A percentile compares a stretch with the other conserved stretches of the same genome.
These are phyloP conservation scores for Zygothrica quintamaculata DNA, from an alignment of 2,888 invertebrate species.

Conservation along the genomic window DNA sequence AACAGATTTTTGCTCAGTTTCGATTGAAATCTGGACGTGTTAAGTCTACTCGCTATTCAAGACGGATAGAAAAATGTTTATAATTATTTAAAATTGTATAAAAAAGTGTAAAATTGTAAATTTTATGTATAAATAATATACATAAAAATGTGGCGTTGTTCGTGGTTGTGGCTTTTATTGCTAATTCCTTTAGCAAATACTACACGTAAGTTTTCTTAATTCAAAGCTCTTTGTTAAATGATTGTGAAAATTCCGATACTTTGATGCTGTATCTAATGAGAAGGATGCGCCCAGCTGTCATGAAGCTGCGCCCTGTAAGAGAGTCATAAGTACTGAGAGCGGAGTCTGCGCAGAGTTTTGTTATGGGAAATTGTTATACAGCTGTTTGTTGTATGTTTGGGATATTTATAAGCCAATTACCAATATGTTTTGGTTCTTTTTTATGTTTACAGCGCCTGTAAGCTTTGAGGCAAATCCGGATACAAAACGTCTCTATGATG, in stretches of 20 bases:
- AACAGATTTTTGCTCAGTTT: constrained; percentile 47
- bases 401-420: constrained; percentile 18
- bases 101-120: constrained; percentile 8
- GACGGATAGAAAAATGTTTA: constrained; percentile 25
- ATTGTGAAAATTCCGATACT: constrained; percentile 67
- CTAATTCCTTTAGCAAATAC: constrained; percentile 64
- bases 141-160: constrained; percentile 64
- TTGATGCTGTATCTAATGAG: constrained; percentile 60
- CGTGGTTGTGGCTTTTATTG: constrained; percentile 59
- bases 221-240: constrained; percentile 18
- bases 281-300: constrained; percentile 41
- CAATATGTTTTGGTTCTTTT: constrained; percentile 21
- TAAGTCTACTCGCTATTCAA: constrained; percentile 31
- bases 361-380: constrained; percentile 67
- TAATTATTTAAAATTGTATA: background rate
- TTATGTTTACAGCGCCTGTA: constrained; percentile 75
- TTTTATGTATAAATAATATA: constrained; percentile 16
- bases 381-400: constrained; percentile 39
- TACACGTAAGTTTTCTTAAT: constrained; percentile 68
- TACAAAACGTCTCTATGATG: constrained; percentile 97
- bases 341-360: constrained; percentile 65
- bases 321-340: constrained; percentile 1
- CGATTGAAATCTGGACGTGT: constrained; percentile 30
- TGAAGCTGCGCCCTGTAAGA: constrained; percentile 48
- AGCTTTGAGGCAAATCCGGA: constrained; percentile 93